Percentiles rank a stretch among this genome's conserved stretches.
These are phyloP conservation scores for Varanus komodoensis DNA, from an alignment of 2,113 vertebrate genomes.

Conservation along the genomic window DNA sequence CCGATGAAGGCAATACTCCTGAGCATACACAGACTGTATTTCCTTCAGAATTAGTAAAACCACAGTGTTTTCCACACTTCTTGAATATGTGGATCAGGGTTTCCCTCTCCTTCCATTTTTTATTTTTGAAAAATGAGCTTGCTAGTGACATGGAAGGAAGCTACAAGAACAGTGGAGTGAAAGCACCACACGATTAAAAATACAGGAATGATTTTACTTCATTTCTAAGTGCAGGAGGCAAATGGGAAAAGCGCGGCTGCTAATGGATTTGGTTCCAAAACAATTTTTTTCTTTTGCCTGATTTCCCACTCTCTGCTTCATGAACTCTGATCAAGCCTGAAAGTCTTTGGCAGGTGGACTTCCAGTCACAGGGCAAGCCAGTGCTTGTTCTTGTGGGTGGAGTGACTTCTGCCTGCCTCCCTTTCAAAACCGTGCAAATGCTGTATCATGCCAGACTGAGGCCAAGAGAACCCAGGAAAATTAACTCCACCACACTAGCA, in stretches of 20 bases:
- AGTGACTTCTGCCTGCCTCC: not conserved
- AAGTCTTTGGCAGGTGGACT: constrained; percentile 22
- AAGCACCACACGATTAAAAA: not conserved
- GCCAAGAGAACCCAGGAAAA: not conserved
- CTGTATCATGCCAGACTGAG: not conserved
- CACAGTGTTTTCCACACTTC: not conserved
- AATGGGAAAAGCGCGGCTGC: not conserved
- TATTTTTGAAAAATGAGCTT: not conserved
- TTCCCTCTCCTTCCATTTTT: not conserved
- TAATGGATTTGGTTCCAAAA: not conserved
- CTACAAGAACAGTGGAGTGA: not conserved
- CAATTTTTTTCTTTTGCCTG: not conserved
- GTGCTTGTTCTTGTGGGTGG: constrained; percentile 3
- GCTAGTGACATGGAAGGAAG: not conserved
- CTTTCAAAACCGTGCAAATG: not conserved
- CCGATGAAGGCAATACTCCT: not conserved
- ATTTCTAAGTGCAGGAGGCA: not conserved
- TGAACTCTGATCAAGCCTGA: not conserved
- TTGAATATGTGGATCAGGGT: not conserved
- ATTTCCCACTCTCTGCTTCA: not conserved
- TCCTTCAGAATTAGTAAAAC: not conserved
- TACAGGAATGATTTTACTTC: not conserved
- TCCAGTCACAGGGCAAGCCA: not conserved
- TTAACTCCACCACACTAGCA: not conserved
- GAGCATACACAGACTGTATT: not conserved